These are phyloP conservation scores for Polymixis lichenea DNA, from an alignment of 2,888 invertebrate genomes.

Conservation along the genomic window DNA sequence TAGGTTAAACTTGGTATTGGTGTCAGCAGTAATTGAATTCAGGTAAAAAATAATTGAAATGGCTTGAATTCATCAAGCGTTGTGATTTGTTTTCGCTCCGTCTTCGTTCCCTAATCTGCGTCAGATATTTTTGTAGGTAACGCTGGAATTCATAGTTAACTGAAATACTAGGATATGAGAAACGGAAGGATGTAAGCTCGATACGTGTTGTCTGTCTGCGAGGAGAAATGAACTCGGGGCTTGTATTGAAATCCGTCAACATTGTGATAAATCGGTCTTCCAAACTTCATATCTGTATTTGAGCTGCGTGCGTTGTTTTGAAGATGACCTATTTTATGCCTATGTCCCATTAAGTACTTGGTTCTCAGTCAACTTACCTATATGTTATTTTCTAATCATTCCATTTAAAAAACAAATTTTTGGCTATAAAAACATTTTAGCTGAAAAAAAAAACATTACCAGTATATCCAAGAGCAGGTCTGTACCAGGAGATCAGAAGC, in stretches of 20 bases:
- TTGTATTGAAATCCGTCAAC: not conserved
- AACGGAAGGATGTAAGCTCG: not conserved
- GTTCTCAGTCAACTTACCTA: not conserved
- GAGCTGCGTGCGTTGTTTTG: not conserved
- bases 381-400: not conserved
- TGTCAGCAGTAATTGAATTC: not conserved
- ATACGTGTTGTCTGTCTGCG: not conserved
- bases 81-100: not conserved
- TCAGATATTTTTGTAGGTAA: not conserved
- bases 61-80: not conserved
- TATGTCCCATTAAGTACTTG: not conserved
- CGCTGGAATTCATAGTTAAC: not conserved
- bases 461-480: not conserved
- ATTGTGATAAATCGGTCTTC: conserved; percentile 5
- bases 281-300: not conserved
- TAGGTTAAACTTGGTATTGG: not conserved
- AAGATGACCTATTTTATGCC: not conserved
- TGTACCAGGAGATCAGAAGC: conserved; percentile 31
- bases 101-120: not conserved
- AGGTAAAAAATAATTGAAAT: not conserved
- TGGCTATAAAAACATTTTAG: too few relatives aligned
- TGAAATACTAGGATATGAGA: conserved; percentile 10
- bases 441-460: not conserved
- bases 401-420: not conserved
- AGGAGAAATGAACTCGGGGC: not conserved